Conservation (phyloP, 2,888 invertebrate species). For the Cantharis lateralis region DNA sequence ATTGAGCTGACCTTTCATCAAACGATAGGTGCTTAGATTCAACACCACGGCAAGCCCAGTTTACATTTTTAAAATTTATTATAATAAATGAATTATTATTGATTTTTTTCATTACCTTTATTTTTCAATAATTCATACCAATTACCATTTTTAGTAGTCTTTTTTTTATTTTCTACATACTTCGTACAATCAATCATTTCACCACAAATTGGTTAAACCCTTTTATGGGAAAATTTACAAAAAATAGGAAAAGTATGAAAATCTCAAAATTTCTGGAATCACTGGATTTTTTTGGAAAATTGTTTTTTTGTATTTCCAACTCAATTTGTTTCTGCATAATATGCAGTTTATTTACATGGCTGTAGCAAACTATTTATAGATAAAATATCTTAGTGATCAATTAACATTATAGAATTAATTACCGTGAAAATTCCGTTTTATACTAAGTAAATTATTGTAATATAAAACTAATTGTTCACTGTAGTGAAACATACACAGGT, state of each 20-base stretch:
- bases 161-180: not conserved
- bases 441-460: not conserved
- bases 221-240: not conserved
- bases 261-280: no score
- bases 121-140: not conserved
- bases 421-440: not conserved
- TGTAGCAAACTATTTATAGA: not conserved
- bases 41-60: not conserved
- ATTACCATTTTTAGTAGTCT: not conserved
- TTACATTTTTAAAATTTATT: not conserved
- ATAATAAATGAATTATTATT: not conserved
- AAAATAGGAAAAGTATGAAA: not conserved
- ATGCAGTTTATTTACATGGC: not conserved
- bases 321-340: not conserved
- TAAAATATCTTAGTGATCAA: not conserved
- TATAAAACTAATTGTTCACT: not conserved
- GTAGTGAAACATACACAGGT: not conserved
- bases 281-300: not conserved
- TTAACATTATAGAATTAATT: not conserved
- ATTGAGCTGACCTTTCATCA: not conserved
- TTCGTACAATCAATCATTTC: no score
- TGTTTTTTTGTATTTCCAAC: not conserved
- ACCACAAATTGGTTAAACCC: not conserved
- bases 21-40: not conserved
- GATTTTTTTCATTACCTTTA: not conserved